These are phyloP conservation scores for Cyaniris semiargus DNA, from an alignment of 2,888 invertebrate species.

Conservation along the genomic window DNA sequence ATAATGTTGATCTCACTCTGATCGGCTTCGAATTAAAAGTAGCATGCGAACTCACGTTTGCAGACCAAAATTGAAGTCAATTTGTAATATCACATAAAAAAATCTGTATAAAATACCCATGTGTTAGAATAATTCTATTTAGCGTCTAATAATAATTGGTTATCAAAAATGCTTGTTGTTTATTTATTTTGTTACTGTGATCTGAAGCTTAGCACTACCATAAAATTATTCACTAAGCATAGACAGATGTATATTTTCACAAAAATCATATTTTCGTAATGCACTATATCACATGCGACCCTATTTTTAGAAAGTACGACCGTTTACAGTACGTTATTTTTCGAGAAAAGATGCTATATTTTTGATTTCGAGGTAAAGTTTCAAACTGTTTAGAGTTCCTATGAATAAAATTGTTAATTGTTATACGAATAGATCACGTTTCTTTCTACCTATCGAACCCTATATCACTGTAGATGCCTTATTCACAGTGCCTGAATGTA, in stretches of 20 bases:
- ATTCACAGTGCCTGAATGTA: constrained; percentile 89
- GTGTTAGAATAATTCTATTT: constrained; percentile 58
- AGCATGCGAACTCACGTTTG: constrained; percentile 56
- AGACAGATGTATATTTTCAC: constrained; percentile 63
- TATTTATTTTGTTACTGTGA: constrained; percentile 76
- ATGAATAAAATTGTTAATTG: constrained; percentile 26
- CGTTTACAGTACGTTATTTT: constrained; percentile 27
- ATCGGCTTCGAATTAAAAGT: constrained; percentile 37
- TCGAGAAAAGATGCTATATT: constrained; percentile 22
- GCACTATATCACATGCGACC: constrained; percentile 72
- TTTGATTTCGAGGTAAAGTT: not conserved
- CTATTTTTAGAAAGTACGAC: constrained; percentile 64
- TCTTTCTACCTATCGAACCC: constrained; percentile 37
- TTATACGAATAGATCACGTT: constrained; percentile 6
- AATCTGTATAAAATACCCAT: constrained; percentile 58
- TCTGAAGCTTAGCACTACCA: constrained; percentile 61
- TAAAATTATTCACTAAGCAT: constrained; percentile 33
- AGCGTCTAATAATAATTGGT: constrained; percentile 60
- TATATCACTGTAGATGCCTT: constrained; percentile 90
- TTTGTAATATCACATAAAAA: constrained; percentile 68
- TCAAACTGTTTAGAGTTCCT: constrained; percentile 25
- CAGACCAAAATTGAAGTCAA: constrained; percentile 76
- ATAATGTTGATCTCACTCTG: constrained; percentile 36
- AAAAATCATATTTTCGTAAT: constrained; percentile 67
- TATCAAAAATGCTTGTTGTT: constrained; percentile 57